Percentiles rank a stretch among this genome's conserved stretches.
phyloP scores from a whole-genome alignment of 2,113 vertebrate genomes.

The Pardalotus punctatus region DNA sequence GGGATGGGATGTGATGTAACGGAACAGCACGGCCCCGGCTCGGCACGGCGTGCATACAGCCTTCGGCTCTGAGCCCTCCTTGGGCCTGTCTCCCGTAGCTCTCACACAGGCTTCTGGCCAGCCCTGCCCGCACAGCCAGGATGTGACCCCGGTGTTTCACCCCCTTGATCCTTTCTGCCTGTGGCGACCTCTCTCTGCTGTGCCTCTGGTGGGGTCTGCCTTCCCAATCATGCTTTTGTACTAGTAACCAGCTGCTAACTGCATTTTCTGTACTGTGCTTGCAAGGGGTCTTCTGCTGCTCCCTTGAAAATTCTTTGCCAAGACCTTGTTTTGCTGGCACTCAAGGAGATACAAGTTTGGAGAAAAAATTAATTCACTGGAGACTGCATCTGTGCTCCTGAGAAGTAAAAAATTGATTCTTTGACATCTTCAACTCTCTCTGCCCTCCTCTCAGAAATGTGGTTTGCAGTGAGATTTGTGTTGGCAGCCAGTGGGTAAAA shows the following conservation, averaged over 20 bases:
- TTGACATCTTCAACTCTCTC: neutral
- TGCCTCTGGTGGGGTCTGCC: accelerated
- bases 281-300: neutral
- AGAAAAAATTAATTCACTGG: neutral
- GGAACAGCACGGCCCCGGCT: neutral
- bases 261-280: neutral
- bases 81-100: neutral
- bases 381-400: neutral
- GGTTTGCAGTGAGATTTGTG: neutral
- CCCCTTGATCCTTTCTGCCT: neutral
- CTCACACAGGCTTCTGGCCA: too few relatives aligned
- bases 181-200: accelerated
- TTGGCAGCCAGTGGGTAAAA: neutral
- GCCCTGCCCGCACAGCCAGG: neutral
- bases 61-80: too few relatives aligned
- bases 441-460: neutral
- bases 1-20: too few relatives aligned
- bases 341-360: neutral
- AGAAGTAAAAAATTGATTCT: neutral
- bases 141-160: neutral
- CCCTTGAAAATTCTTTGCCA: neutral
- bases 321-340: neutral
- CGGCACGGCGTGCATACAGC: accelerated
- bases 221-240: too few relatives aligned
- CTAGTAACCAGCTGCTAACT: too few relatives aligned